Evolutionary conservation across 1,140 invertebrate species (phyloP), one percentile per base, ranked within the genome.

Genomic region (Plectrocnemia conspersa): DNA sequence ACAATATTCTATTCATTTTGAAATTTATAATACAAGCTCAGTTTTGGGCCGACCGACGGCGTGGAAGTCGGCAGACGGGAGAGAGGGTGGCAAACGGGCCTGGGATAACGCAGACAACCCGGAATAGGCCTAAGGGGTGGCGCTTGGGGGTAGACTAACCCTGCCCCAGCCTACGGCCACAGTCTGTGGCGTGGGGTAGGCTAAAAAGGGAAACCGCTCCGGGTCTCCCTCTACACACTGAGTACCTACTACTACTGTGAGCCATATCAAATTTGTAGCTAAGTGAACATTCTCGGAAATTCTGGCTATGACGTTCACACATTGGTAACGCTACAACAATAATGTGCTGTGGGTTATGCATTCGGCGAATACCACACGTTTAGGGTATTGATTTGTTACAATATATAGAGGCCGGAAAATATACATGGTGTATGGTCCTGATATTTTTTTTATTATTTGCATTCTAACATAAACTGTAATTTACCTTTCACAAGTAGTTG

Each of bases 201-300:
- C 47, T 38, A 22, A 24, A 50, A 38, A 38, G 47, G 47, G 33
- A 47, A 47, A 47, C n/a, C 19, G 3, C 13, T 13, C 21, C n/a
- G n/a, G n/a, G n/a, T n/a, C 21, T 5, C 18, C 4, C 3, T 42
- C 11, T 19, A 5, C 36, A 3, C 36, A 40, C 36, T n/a, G n/a
- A n/a, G n/a, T n/a, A n/a, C n/a, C n/a, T n/a, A n/a, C n/a, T n/a
- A n/a, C n/a, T n/a, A n/a, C n/a, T n/a, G n/a, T n/a, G n/a, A n/a
- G 27, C 45, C 42, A 16, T 32, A 33, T 48, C 27, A 58, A 52
- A 47, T 48, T 53, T 41, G 49, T 53, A 53, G 40, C 44, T 41
- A 54, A 59, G 46, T 50, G 52, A 52, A 32, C 52, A 45, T 50
- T 54, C 57, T 33, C 54, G 47, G 54, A 52, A 56, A 42, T 52